Base-by-base conservation (phyloP, 30 jellyfish, hydroid and myxozoan genomes). In the Pseudorhiza aurosa region DNA sequence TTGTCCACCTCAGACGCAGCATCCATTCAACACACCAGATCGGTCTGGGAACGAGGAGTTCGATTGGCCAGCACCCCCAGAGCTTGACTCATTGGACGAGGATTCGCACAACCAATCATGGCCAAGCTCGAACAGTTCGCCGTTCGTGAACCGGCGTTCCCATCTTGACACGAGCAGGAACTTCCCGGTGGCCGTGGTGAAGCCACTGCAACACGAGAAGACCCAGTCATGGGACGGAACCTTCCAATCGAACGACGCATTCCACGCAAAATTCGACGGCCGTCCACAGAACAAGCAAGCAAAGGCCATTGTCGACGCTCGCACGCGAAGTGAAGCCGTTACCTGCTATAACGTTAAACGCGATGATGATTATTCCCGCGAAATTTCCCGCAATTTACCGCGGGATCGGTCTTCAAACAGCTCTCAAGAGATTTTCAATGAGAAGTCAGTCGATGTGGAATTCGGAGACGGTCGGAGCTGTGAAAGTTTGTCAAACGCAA, bases 161-260 rank as follows among this genome's bases (percentile, higher is more conserved):
- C 77, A 78, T 33, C 25, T n/a, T 2, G 90, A 78, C 1, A 73
- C 68, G 28, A 62, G 75, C 35, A 42, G 81, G 30, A 49, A 62
- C 19, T 45, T 25, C 68, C 90, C 90, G 2, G 90, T 78, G 11
- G 90, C 90, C n/a, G 90, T 78, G 6, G 90, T 78, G 57, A 78
- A 78, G 82, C 90, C 90, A 21, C 18, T 78, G 58, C 90, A 64
- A 51, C 90, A 78, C 18, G 81, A 19, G 28, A 78, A 65, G 44
- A 47, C 70, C 47, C 90, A 65, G 25, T 78, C 90, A 0, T 63
- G 30, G 37, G 90, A 78, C 43, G 82, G 67, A 0, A 43, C 42
- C 14, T 22, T 24, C 51, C 43, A 47, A 1, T 42, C 15, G 15
- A 51, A 27, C 26, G 85, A 72, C 51, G 8, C 33, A 4, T 19